Conservation (phyloP, 53 echinoderm and acorn worm species). For the Patiria pectinifera region DNA sequence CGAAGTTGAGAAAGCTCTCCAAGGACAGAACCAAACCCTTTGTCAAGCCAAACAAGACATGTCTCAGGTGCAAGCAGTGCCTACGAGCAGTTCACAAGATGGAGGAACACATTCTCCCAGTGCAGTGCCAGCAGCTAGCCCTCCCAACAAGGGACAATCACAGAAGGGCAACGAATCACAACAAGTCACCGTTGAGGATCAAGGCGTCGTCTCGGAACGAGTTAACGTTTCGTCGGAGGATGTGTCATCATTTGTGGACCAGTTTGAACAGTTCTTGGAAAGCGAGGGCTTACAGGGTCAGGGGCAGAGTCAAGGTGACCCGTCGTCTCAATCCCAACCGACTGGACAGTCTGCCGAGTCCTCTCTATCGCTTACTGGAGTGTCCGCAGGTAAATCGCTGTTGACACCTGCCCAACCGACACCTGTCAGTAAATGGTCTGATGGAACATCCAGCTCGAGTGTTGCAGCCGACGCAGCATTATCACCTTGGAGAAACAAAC, state of each 20-base stretch:
- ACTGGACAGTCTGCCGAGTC: background rate
- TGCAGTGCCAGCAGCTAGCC: background rate
- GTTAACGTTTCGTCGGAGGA: constrained; percentile 59
- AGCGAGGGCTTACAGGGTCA: constrained; percentile 69
- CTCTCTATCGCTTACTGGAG: background rate
- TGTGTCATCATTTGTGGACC: constrained; percentile 78
- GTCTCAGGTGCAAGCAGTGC: background rate
- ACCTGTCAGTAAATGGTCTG: background rate
- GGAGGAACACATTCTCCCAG: background rate
- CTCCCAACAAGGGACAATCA: background rate
- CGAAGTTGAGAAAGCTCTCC: constrained; percentile 71
- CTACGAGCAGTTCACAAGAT: background rate
- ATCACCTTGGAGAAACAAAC: constrained; percentile 30
- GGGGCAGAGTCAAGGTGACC: constrained; percentile 5
- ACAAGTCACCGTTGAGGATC: constrained; percentile 69
- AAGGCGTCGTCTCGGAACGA: constrained; percentile 68
- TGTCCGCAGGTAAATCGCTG: background rate
- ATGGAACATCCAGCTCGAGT: background rate
- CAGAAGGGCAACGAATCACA: constrained; percentile 14
- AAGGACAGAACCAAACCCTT: constrained; percentile 59
- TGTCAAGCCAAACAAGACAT: constrained; percentile 10
- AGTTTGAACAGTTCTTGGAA: constrained; percentile 94
- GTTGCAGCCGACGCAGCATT: background rate
- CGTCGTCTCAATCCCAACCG: background rate
- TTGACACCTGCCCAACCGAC: background rate